phyloP scores from a whole-genome alignment of 2,113 vertebrate species.

The Struthidea cinerea region DNA sequence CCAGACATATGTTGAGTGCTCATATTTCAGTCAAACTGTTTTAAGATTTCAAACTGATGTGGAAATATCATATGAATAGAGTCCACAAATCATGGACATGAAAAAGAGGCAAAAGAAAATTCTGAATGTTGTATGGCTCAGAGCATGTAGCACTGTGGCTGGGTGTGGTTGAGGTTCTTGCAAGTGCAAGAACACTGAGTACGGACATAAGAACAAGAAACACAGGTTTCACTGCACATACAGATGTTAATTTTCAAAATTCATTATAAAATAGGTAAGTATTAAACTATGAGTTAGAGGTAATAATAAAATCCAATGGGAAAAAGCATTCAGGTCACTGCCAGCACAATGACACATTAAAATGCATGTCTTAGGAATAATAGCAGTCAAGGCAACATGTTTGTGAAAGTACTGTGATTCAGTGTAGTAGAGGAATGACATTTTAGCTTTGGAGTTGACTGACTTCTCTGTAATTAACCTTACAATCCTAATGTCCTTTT shows the following conservation, averaged over 20 bases:
- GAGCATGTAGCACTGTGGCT: accelerated
- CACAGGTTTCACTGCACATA: neutral
- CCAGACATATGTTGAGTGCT: neutral
- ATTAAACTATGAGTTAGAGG: neutral
- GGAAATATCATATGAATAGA: neutral
- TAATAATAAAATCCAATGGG: neutral
- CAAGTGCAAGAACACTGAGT: neutral
- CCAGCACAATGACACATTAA: neutral
- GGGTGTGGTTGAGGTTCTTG: neutral
- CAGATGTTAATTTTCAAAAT: neutral
- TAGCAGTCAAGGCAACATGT: neutral
- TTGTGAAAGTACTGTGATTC: neutral
- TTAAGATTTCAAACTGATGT: neutral
- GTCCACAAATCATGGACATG: neutral
- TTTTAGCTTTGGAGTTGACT: neutral
- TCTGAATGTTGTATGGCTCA: neutral
- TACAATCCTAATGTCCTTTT: neutral
- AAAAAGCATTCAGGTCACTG: neutral
- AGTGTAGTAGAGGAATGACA: neutral
- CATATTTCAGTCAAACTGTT: neutral
- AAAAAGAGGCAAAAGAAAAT: neutral
- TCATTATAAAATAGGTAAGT: neutral
- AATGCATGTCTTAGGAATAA: neutral
- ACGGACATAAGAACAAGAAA: neutral
- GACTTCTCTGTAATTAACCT: neutral